phyloP scores from a whole-genome alignment of 2,797 vertebrate species.

The Parambassis ranga region DNA sequence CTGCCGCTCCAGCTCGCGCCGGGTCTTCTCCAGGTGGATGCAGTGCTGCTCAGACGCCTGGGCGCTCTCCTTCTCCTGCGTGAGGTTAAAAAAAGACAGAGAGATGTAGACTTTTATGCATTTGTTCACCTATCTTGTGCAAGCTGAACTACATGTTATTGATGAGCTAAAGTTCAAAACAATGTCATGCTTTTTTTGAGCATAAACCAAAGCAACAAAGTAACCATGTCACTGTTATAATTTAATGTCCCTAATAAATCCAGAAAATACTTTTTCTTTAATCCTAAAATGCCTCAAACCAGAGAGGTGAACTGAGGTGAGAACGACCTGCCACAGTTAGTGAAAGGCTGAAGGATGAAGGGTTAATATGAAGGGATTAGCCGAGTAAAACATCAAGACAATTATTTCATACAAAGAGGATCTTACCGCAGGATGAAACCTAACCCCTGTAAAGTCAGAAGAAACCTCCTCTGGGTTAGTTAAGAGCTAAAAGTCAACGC shows the following conservation, averaged over 20 bases:
- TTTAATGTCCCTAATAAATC: no score
- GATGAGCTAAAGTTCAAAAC: no score
- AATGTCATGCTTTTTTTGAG: no score
- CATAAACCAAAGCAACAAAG: no score
- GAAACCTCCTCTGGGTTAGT: slow-evolving; percentile 29
- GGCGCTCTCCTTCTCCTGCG: slow-evolving; percentile 78
- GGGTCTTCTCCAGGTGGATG: slow-evolving; percentile 70
- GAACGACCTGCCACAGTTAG: background rate
- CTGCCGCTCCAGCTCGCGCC: slow-evolving; percentile 73
- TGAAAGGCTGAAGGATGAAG: background rate
- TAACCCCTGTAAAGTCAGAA: slow-evolving; percentile 25
- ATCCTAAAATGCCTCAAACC: no score
- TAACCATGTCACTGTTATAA: no score
- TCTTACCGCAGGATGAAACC: slow-evolving; percentile 54
- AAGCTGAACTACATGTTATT: no score
- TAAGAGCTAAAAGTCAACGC: slow-evolving; percentile 1
- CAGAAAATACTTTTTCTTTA: no score
- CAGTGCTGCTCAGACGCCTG: slow-evolving; percentile 74
- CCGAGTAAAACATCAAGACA: background rate
- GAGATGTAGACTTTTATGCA: background rate
- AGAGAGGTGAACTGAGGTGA: background rate
- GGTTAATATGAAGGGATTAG: slow-evolving; percentile 9
- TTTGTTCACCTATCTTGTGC: background rate
- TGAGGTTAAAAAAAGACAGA: background rate
- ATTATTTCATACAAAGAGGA: slow-evolving; percentile 1